phyloP scores from a whole-genome alignment of 2,888 invertebrate genomes.

The Pteria penguin region DNA sequence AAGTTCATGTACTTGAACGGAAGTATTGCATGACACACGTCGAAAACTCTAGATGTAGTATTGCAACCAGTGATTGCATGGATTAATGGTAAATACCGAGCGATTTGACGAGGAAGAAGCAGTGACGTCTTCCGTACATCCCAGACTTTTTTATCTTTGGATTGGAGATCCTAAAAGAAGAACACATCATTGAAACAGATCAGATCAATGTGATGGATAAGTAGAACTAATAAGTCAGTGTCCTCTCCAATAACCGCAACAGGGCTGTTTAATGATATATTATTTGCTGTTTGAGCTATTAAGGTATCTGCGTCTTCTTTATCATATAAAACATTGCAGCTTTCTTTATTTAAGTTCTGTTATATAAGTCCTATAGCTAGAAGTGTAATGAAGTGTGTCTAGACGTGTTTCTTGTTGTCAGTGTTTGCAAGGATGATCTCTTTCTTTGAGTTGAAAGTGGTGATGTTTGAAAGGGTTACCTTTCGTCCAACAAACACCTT shows the following conservation, averaged over 20 bases:
- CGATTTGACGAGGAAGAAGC: no score
- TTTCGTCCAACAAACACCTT: conserved; percentile 39
- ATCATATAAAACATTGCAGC: conserved; percentile 44
- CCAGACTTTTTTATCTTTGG: conserved; percentile 33
- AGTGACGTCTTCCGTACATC: conserved; percentile 39
- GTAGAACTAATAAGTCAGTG: conserved; percentile 60
- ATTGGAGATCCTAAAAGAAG: not conserved
- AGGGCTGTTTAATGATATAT: conserved; percentile 2
- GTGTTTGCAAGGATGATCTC: conserved; percentile 57
- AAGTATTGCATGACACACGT: not conserved
- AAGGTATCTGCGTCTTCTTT: conserved; percentile 58
- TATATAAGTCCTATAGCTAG: conserved; percentile 47
- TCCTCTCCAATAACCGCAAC: conserved; percentile 61
- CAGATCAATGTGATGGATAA: conserved; percentile 48
- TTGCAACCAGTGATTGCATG: no score
- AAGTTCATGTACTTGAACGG: conserved; percentile 1
- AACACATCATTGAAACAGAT: conserved; percentile 1
- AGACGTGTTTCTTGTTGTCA: conserved; percentile 57
- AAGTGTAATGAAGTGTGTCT: no score
- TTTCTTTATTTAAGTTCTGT: conserved; percentile 22
- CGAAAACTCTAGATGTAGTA: no score
- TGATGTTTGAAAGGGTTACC: conserved; percentile 47
- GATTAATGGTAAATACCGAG: no score
- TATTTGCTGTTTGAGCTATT: conserved; percentile 53
- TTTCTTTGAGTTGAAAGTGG: conserved; percentile 51